Evolutionary conservation across 2,888 invertebrate genomes (phyloP).

Genomic region (Emmelina monodactyla): DNA sequence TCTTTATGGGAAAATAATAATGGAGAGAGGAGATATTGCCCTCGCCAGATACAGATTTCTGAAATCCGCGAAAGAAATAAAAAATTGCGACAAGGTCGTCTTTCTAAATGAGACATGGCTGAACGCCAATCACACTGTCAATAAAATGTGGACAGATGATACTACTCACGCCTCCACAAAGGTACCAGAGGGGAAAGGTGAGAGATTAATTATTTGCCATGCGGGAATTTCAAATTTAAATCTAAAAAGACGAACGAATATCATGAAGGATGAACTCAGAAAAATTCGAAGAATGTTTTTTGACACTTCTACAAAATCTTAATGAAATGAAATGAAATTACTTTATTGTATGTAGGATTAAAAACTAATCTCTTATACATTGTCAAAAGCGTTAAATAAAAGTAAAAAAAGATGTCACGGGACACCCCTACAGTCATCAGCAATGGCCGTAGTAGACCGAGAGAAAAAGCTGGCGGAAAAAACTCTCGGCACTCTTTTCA

Average conservation of each 20-base stretch:
- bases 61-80: slow-evolving; percentile 1
- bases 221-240: slow-evolving; percentile 14
- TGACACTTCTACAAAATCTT: slow-evolving; percentile 9
- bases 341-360: no score
- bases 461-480: no score
- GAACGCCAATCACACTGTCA: slow-evolving; percentile 14
- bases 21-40: slow-evolving; percentile 2
- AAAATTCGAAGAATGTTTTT: slow-evolving; percentile 12
- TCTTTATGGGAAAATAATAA: slow-evolving; percentile 1
- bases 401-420: no score
- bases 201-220: slow-evolving; percentile 14
- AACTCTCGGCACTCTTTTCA: no score
- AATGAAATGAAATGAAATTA: no score
- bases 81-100: slow-evolving; percentile 12
- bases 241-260: slow-evolving; percentile 11
- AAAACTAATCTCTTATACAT: no score
- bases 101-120: slow-evolving; percentile 17
- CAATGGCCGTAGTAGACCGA: no score
- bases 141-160: slow-evolving; percentile 13
- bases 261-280: slow-evolving; percentile 12
- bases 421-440: no score
- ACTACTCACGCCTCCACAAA: slow-evolving; percentile 9
- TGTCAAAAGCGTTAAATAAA: no score
- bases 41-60: neutral
- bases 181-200: slow-evolving; percentile 14